Base-by-base conservation (phyloP, 2,797 vertebrate genomes). In the Eulemur rubriventer region DNA sequence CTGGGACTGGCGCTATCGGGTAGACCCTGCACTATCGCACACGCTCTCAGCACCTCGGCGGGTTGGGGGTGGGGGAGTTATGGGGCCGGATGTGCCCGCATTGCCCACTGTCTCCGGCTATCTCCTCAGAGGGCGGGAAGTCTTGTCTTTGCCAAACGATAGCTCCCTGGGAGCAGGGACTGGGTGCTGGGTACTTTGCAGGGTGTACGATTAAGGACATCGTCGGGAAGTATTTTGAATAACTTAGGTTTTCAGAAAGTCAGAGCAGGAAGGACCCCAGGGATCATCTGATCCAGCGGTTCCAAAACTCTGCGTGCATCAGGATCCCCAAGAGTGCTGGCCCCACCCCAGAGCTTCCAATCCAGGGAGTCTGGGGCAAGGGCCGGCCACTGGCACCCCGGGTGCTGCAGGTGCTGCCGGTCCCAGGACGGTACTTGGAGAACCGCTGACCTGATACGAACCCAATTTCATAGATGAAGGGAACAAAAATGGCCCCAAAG, bases 41-140 rank as follows among this genome's bases (percentile, higher is more conserved):
- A 4, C 7, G 13, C 43, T 50, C 57, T 11, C 6, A 0, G 20
- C 17, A 3, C 18, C 7, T 30, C 73, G 20, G 0, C 4, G 1
- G 16, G 41, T 5, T 41, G 41, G 41, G 41, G 6, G 41, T 4
- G 41, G 41, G 41, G 24, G 35, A 8, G 2, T 41, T 20, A 0
- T 0, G 18, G 2, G 43, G 46, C 72, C 52, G 57, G 2, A 67
- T 7, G 18, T 50, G 3, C n/a, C 30, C 14, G 50, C 82, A 48
- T 5, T 7, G 17, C 11, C 50, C 52, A 7, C 11, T 50, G 11
- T 61, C 52, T 63, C 38, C 33, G 59, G 43, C 67, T 41, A 4
- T 48, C 43, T 61, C 57, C 55, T 67, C 24, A 1, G 14, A 35
- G 13, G 8, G 4, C 9, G 13, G n/a, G 14, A 22, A 3, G 35